Percentiles rank a stretch among this genome's conserved stretches.
These are phyloP conservation scores for Leptodactylus fallax DNA, from an alignment of 2,797 vertebrate species.

Conservation along the genomic window DNA sequence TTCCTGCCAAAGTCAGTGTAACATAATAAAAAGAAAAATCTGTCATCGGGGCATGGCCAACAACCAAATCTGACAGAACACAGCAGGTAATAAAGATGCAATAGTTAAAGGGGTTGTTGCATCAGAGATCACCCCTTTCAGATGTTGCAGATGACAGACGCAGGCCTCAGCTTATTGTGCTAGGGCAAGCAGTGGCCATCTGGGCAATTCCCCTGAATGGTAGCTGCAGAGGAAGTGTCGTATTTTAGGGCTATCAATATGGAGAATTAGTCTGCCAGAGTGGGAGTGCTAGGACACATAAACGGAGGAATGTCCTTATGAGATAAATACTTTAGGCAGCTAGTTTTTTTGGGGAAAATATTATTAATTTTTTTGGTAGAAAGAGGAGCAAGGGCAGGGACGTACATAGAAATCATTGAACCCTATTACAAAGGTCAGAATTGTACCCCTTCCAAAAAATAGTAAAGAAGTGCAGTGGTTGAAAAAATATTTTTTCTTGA, in stretches of 20 bases:
- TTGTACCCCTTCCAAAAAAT: too few species aligned
- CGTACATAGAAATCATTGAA: too few species aligned
- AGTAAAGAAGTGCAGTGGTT: too few species aligned
- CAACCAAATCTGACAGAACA: background rate
- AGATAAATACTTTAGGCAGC: too few species aligned
- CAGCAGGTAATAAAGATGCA: background rate
- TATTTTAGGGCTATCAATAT: background rate
- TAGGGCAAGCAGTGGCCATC: background rate
- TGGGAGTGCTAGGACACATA: too few species aligned
- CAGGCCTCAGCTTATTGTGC: background rate
- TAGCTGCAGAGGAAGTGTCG: background rate
- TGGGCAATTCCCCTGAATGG: background rate
- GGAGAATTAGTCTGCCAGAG: too few species aligned
- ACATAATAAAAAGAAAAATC: background rate
- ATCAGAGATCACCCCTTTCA: background rate
- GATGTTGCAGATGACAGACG: background rate
- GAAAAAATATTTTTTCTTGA: too few species aligned
- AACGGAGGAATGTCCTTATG: too few species aligned
- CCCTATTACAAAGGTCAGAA: too few species aligned
- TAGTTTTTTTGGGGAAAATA: too few species aligned
- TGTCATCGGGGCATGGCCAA: background rate
- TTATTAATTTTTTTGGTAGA: too few species aligned
- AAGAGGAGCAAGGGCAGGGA: too few species aligned
- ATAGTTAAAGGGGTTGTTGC: background rate
- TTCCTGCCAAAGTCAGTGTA: background rate